Percentiles rank a stretch among this genome's conserved stretches.
These are phyloP conservation scores for Drosophila murphyi DNA, from an alignment of 1,140 invertebrate species.

Conservation along the genomic window DNA sequence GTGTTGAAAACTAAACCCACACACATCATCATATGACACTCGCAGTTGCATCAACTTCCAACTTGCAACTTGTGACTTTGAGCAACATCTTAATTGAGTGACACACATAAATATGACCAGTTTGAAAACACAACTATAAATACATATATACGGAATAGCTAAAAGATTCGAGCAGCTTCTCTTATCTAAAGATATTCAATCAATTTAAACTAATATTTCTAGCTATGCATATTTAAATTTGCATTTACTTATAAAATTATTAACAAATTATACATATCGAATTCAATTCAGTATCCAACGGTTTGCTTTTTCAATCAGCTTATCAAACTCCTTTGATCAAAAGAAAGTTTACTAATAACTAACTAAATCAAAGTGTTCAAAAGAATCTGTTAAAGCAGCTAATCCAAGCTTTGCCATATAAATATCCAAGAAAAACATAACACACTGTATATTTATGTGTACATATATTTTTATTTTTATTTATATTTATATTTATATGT, in stretches of 20 bases:
- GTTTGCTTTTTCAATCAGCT: not conserved
- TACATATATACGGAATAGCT: not conserved
- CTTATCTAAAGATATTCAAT: not conserved
- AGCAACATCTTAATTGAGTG: conserved; percentile 56
- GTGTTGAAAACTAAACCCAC: conserved; percentile 55
- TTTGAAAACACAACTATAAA: not conserved
- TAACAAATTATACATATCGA: too few species aligned
- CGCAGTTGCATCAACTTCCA: conserved; percentile 7
- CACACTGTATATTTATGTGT: not conserved
- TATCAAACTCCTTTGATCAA: not conserved
- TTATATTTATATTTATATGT: conserved; percentile 19
- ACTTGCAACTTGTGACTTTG: conserved; percentile 13
- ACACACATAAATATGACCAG: not conserved
- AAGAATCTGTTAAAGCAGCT: not conserved
- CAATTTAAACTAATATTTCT: not conserved
- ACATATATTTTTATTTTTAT: not conserved
- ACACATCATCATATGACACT: conserved; percentile 38
- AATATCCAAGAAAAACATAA: not conserved
- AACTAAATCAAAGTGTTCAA: not conserved
- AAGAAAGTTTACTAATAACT: not conserved
- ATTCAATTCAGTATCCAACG: not conserved
- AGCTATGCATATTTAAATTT: not conserved
- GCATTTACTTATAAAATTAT: too few species aligned
- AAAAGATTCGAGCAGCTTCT: not conserved
- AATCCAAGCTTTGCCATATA: not conserved